phyloP scores from a whole-genome alignment of 1,140 invertebrate genomes.

The Drosophila bifasciata region DNA sequence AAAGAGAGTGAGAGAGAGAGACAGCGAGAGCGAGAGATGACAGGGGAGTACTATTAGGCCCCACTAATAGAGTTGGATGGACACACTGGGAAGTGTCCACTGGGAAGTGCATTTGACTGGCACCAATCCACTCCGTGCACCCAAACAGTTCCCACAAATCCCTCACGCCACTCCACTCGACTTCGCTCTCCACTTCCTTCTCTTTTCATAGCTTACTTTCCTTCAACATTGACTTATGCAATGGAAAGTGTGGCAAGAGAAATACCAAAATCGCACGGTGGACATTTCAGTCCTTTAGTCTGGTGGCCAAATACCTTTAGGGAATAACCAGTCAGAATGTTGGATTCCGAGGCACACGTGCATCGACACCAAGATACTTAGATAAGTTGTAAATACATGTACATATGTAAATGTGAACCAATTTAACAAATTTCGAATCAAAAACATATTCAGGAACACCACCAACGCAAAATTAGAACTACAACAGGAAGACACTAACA shows the following conservation, averaged over 20 bases:
- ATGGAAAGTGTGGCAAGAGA: slow-evolving; percentile 68
- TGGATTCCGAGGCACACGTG: no score
- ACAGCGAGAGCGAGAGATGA: slow-evolving; percentile 4
- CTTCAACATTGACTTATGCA: slow-evolving; percentile 67
- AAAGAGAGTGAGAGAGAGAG: no score
- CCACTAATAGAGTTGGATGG: slow-evolving; percentile 4
- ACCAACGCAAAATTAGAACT: no score
- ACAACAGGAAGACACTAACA: no score
- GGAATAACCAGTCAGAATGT: no score
- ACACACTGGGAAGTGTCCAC: slow-evolving; percentile 26
- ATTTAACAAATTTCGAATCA: no score
- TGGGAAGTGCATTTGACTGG: slow-evolving; percentile 29
- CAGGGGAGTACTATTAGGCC: neutral
- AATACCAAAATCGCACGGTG: slow-evolving; percentile 30
- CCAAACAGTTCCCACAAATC: neutral
- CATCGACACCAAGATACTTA: slow-evolving; percentile 1
- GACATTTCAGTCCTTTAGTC: no score
- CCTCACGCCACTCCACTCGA: no score
- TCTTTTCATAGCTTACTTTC: slow-evolving; percentile 24
- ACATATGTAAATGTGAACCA: no score
- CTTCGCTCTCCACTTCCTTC: neutral
- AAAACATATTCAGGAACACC: no score
- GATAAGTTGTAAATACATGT: no score
- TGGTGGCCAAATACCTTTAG: no score
- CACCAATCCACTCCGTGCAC: neutral